Percentiles rank a stretch among this genome's conserved stretches.
Conservation (phyloP, 2,888 invertebrate genomes). For the Pandemis heparana region DNA sequence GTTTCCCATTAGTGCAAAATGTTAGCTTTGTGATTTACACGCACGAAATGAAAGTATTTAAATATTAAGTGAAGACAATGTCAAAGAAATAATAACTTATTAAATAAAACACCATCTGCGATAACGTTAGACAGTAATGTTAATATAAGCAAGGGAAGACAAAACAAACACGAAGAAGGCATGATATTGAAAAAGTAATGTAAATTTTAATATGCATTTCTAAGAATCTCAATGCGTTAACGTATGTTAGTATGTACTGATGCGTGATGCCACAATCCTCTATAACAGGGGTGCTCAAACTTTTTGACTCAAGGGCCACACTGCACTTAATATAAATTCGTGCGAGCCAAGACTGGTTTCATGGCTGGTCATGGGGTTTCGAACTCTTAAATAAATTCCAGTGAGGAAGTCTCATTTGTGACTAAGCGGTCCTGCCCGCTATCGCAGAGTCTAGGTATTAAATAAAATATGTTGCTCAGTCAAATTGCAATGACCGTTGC, state of each 20-base stretch:
- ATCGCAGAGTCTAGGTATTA: no score
- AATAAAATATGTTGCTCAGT: background rate
- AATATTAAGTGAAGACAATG: background rate
- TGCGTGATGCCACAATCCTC: background rate
- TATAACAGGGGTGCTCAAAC: no score
- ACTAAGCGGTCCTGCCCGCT: no score
- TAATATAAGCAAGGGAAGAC: background rate
- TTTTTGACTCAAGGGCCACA: no score
- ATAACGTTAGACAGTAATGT: background rate
- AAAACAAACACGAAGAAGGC: conserved; percentile 29
- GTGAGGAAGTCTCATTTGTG: no score
- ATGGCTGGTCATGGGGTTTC: no score
- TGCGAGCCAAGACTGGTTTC: no score
- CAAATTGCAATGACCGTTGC: background rate
- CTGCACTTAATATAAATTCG: no score
- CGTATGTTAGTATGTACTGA: conserved; percentile 7
- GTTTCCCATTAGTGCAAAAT: no score
- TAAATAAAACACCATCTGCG: background rate
- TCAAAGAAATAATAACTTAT: background rate
- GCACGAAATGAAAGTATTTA: background rate
- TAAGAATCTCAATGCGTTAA: background rate
- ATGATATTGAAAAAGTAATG: background rate
- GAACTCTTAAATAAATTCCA: no score
- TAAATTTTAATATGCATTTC: background rate
- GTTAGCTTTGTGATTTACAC: no score